Percentiles rank a stretch among this genome's conserved stretches.
phyloP scores from a whole-genome alignment of 2,113 vertebrate genomes.

The Misgurnus mizolepis region DNA sequence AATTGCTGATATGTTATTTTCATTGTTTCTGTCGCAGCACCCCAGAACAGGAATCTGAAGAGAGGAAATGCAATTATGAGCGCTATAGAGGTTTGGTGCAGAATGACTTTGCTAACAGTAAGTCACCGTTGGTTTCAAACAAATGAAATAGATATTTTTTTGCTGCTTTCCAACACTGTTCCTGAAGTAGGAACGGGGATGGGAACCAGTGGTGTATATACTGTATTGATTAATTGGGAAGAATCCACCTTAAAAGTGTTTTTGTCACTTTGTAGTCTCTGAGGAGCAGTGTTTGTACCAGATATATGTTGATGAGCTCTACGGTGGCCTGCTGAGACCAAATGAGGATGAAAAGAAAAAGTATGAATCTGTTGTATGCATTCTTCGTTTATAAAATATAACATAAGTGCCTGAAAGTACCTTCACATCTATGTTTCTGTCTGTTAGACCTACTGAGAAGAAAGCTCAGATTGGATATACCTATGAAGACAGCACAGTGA shows the following conservation, averaged over 20 bases:
- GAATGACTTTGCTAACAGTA: conserved; percentile 96
- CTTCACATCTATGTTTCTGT: not conserved
- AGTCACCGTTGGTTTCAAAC: conserved; percentile 63
- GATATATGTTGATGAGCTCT: conserved; percentile 94
- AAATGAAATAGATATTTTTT: not conserved
- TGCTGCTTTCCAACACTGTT: too few species aligned
- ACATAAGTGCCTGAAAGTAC: too few species aligned
- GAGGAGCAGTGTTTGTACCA: conserved; percentile 97
- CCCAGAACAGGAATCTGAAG: conserved; percentile 88
- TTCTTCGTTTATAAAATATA: too few species aligned
- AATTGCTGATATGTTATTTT: not conserved
- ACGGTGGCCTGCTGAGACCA: conserved; percentile 89
- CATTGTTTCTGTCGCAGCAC: conserved; percentile 60
- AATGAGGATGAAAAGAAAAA: conserved; percentile 96
- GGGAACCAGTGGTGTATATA: not conserved
- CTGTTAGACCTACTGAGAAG: conserved; percentile 85
- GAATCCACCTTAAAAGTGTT: conserved; percentile 37
- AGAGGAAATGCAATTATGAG: conserved; percentile 95
- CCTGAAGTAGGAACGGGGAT: too few species aligned
- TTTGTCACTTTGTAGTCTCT: conserved; percentile 77
- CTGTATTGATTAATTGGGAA: not conserved
- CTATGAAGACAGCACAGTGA: conserved; percentile 92
- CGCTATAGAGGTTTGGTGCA: conserved; percentile 95
- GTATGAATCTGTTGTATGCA: conserved; percentile 66
- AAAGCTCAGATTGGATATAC: conserved; percentile 95